Conservation (phyloP, 2,797 vertebrate species). For the Cetoscarus ocellatus region DNA sequence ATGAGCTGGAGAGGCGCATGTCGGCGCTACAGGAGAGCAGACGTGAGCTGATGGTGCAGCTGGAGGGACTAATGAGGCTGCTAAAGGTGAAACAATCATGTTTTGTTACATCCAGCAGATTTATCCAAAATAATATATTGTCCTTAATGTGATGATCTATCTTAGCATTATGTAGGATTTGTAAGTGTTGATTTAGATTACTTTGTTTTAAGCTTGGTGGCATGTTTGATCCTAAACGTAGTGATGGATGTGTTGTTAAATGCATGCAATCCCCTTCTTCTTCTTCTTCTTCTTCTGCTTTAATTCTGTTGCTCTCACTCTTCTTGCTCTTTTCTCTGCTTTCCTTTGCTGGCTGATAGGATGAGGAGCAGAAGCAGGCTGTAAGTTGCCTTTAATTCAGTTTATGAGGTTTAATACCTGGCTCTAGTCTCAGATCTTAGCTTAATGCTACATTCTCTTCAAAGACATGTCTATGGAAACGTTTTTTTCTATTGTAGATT, state of each 20-base stretch:
- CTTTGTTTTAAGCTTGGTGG: not conserved
- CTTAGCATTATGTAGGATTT: not conserved
- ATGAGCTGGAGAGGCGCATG: slow-evolving; percentile 97
- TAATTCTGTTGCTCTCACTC: slow-evolving; percentile 63
- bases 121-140: not conserved
- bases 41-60: slow-evolving; percentile 97
- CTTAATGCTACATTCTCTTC: slow-evolving; percentile 15
- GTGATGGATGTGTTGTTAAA: slow-evolving; percentile 12
- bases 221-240: slow-evolving; percentile 9
- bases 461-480: too few species aligned
- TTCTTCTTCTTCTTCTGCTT: slow-evolving; percentile 45
- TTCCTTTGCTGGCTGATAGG: slow-evolving; percentile 85
- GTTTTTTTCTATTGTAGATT: slow-evolving; percentile 11
- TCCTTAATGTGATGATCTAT: slow-evolving; percentile 9
- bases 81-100: slow-evolving; percentile 87
- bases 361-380: slow-evolving; percentile 98
- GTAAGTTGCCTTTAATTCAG: slow-evolving; percentile 89
- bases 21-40: slow-evolving; percentile 97
- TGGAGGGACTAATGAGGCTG: slow-evolving; percentile 97
- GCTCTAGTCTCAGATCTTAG: slow-evolving; percentile 40
- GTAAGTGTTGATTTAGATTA: slow-evolving; percentile 7
- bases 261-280: slow-evolving; percentile 53
- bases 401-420: slow-evolving; percentile 54
- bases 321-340: slow-evolving; percentile 50
- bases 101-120: not conserved